Evolutionary conservation across 2,797 vertebrate species (phyloP).

Genomic region (Liasis olivaceus): DNA sequence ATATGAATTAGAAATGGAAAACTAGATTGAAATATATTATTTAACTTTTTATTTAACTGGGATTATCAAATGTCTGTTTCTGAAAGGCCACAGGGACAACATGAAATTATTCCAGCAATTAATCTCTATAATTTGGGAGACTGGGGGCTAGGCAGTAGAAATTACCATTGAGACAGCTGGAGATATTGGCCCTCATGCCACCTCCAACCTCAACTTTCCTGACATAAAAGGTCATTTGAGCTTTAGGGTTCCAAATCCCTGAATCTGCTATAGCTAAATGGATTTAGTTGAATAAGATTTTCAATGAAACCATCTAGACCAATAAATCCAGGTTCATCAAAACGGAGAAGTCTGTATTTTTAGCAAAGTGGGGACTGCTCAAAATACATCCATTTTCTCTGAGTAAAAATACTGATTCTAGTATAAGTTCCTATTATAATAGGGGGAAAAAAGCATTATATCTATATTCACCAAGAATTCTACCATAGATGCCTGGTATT

Average conservation of each 20-base stretch:
- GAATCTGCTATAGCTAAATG: neutral
- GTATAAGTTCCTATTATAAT: neutral
- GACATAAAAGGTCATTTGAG: neutral
- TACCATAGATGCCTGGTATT: conserved; percentile 26
- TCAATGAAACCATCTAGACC: neutral
- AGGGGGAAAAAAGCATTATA: conserved; percentile 4
- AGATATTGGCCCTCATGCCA: neutral
- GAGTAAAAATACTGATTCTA: neutral
- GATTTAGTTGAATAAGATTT: neutral
- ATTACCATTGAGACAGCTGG: neutral
- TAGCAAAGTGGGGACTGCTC: neutral
- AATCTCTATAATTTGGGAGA: neutral
- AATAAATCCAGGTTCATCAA: neutral
- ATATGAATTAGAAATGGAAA: neutral
- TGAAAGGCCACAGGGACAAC: neutral
- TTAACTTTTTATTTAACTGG: neutral
- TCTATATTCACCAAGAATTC: neutral
- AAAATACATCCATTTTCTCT: neutral
- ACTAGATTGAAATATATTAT: neutral
- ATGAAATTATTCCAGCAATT: neutral
- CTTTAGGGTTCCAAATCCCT: neutral
- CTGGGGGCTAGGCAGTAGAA: neutral
- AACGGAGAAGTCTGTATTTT: neutral
- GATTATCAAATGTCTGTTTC: neutral
- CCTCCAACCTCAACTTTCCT: neutral